phyloP scores from a whole-genome alignment of 2,888 invertebrate species.

The Nomada hirtipes region DNA sequence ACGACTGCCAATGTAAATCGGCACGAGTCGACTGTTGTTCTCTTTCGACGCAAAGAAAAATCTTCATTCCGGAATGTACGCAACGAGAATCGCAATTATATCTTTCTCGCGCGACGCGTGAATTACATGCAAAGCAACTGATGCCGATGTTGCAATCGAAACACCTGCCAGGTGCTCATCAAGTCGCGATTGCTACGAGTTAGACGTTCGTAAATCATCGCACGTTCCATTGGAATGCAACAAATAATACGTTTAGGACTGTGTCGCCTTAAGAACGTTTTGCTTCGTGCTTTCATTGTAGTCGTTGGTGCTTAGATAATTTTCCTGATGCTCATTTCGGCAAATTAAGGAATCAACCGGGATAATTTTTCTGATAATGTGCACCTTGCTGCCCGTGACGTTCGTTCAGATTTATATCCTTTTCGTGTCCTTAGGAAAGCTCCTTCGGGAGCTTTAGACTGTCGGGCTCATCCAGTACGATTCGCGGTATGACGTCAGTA shows the following conservation, averaged over 20 bases:
- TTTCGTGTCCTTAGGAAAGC: not conserved
- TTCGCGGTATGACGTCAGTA: conserved; percentile 5
- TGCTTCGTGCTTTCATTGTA: not conserved
- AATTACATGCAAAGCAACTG: conserved; percentile 3
- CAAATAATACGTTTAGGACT: not conserved
- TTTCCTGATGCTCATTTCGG: not conserved
- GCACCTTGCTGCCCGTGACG: not conserved
- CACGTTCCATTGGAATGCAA: conserved; percentile 9
- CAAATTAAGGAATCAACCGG: not conserved
- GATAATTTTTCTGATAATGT: not conserved
- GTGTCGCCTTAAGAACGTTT: not conserved
- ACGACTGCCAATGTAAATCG: not conserved
- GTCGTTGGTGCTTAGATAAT: not conserved
- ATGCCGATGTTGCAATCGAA: conserved; percentile 27
- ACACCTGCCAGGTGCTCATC: conserved; percentile 52
- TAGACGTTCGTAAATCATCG: not conserved
- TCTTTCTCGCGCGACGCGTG: conserved; percentile 16
- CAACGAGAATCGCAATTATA: not conserved
- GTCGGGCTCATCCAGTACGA: not conserved
- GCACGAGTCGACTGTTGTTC: not conserved
- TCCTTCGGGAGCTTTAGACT: not conserved
- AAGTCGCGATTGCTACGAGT: not conserved
- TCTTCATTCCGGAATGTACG: not conserved
- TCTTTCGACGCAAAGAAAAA: not conserved
- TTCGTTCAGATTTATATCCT: not conserved